Evolutionary conservation across 1,140 invertebrate species (phyloP).

Genomic region (Bemisia tabaci): DNA sequence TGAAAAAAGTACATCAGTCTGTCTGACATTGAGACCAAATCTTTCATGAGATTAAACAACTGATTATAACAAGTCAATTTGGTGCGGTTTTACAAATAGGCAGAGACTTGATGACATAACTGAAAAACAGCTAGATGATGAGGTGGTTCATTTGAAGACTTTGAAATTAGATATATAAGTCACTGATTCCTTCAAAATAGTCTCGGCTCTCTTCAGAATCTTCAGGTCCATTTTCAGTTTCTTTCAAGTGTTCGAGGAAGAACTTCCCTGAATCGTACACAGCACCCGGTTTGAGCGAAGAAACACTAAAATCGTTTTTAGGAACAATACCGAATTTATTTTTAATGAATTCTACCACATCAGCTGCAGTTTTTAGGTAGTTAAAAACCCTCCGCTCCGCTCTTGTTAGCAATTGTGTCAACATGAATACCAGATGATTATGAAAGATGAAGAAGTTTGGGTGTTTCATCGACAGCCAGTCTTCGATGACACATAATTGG

Average conservation of each 20-base stretch:
- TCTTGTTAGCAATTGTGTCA: conserved; percentile 60
- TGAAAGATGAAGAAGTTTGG: conserved; percentile 70
- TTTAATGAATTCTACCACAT: conserved; percentile 12
- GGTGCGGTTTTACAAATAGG: too few species aligned
- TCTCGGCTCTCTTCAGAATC: background rate
- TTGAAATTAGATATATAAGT: too few species aligned
- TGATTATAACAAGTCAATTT: too few species aligned
- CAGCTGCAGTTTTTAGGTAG: conserved; percentile 6
- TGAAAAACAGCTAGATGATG: too few species aligned
- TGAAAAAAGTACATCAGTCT: too few species aligned
- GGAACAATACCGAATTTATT: conserved; percentile 3
- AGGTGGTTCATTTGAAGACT: too few species aligned
- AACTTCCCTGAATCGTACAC: background rate
- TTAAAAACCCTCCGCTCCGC: conserved; percentile 32
- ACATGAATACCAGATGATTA: conserved; percentile 89
- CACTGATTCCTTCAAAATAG: background rate
- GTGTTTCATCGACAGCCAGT: conserved; percentile 67
- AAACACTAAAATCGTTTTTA: background rate
- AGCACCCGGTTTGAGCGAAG: background rate
- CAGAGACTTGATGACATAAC: too few species aligned
- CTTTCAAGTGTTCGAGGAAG: background rate
- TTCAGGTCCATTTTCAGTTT: background rate
- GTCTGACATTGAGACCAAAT: too few species aligned
- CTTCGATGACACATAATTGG: conserved; percentile 59
- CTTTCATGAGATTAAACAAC: too few species aligned